Evolutionary conservation across 2,113 vertebrate genomes (phyloP).

Genomic region (Anolis sagrei): DNA sequence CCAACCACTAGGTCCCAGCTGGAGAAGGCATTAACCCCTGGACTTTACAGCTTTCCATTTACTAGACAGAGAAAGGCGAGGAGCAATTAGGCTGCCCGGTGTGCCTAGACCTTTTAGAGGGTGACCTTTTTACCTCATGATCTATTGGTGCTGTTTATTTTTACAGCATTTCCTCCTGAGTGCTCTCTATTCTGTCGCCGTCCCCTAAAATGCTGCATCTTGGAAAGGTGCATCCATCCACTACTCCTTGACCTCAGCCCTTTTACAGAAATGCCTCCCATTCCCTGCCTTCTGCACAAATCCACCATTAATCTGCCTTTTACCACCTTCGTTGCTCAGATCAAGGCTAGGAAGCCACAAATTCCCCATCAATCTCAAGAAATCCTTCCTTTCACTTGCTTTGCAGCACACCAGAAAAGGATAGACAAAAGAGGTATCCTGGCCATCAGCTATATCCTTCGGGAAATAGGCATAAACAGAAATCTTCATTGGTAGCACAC

Average conservation of each 20-base stretch:
- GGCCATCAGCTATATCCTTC: background rate
- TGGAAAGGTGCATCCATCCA: background rate
- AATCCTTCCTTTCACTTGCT: slow-evolving; percentile 37
- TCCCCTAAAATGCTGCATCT: background rate
- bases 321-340: background rate
- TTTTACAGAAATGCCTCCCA: background rate
- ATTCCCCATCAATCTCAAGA: slow-evolving; percentile 44
- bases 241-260: slow-evolving; percentile 21
- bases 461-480: background rate
- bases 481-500: background rate
- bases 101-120: slow-evolving; percentile 44
- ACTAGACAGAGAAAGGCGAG: background rate
- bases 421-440: background rate
- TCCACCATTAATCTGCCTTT: slow-evolving; percentile 30
- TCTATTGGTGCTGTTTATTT: slow-evolving; percentile 63
- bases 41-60: background rate
- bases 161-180: slow-evolving; percentile 52
- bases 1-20: background rate
- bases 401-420: slow-evolving; percentile 40
- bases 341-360: slow-evolving; percentile 14
- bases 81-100: background rate
- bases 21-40: slow-evolving; percentile 27
- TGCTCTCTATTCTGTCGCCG: background rate
- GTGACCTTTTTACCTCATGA: slow-evolving; percentile 65
- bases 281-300: slow-evolving; percentile 3